Conservation (phyloP, 2,113 vertebrate species). For the zebrafish (Danio rerio) region GRCz12tu NC_133198.1:10821501-10822000, state of each 20-base stretch:
- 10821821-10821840: constrained; percentile 96
- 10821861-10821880: constrained; percentile 96
- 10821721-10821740: not conserved
- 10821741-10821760: constrained; percentile 16
- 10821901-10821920: constrained; percentile 99
- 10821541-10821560: not conserved
- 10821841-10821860: constrained; percentile 98
- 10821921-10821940: constrained; percentile 96
- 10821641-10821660: not conserved
- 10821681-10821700: not conserved
- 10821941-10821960: constrained; percentile 93
- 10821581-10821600: not conserved
- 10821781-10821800: constrained; percentile 65
- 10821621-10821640: not conserved
- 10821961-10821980: constrained; percentile 95
- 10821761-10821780: constrained; percentile 67
- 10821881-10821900: constrained; percentile 99
- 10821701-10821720: not conserved
- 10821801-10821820: constrained; percentile 96
- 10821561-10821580: not conserved
- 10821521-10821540: constrained; percentile 25
- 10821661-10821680: not conserved
- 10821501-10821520: too few species aligned
- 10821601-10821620: not conserved
- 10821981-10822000: constrained; percentile 73